Evolutionary conservation across 2,888 invertebrate species (phyloP).

Genomic region (Stratiomys singularior): DNA sequence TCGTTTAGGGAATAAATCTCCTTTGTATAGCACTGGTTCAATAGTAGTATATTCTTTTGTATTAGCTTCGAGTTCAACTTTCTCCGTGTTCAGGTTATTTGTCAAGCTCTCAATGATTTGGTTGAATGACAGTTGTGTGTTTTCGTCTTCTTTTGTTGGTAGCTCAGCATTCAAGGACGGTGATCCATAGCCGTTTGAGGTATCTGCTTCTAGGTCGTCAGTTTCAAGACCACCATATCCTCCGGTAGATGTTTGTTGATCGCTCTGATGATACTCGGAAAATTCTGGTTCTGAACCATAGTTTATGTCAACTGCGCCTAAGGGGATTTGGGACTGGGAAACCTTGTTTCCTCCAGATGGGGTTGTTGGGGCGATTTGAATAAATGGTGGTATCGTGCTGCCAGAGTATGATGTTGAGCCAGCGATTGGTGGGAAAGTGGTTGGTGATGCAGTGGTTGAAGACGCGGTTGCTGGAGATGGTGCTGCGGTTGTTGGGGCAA

Average conservation of each 20-base stretch:
- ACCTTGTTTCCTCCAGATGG: constrained; percentile 31
- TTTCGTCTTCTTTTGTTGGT: constrained; percentile 55
- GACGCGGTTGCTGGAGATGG: constrained; percentile 48
- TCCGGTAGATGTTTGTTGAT: background rate
- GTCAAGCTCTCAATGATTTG: constrained; percentile 62
- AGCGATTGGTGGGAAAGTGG: background rate
- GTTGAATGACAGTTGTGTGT: constrained; percentile 60
- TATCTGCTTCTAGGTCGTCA: background rate
- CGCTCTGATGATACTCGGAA: constrained; percentile 22
- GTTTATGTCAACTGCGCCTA: constrained; percentile 8
- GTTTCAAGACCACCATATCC: constrained; percentile 21
- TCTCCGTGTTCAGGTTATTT: constrained; percentile 51
- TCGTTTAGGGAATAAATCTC: background rate
- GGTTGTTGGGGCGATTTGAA: constrained; percentile 52
- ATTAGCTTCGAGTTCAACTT: constrained; percentile 7
- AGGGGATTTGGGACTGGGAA: constrained; percentile 9
- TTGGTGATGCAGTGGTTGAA: background rate
- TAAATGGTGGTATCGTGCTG: background rate
- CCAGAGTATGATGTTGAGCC: constrained; percentile 17
- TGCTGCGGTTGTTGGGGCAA: background rate
- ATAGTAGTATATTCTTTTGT: constrained; percentile 38
- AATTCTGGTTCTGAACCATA: constrained; percentile 25
- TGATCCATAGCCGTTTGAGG: constrained; percentile 7
- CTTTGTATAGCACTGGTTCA: constrained; percentile 47
- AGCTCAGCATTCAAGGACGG: background rate